A percentile compares a stretch with the other conserved stretches of the same genome.
These are phyloP conservation scores for Xanthorhoe designata DNA, from an alignment of 2,888 invertebrate genomes.

Conservation along the genomic window DNA sequence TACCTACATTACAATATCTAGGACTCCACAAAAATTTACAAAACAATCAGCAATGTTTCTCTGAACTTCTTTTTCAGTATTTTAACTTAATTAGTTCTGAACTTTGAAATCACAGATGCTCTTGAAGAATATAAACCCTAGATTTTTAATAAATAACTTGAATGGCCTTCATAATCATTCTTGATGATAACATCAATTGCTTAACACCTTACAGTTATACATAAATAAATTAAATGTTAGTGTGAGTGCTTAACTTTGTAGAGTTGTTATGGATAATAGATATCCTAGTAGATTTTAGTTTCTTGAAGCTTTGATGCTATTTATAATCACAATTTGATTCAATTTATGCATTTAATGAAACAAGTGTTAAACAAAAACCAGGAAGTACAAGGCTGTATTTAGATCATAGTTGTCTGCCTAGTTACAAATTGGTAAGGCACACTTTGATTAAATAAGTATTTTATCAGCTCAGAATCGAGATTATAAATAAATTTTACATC, in stretches of 20 bases:
- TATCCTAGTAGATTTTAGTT: neutral
- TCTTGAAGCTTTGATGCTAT: constrained; percentile 1
- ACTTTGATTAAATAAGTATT: constrained; percentile 16
- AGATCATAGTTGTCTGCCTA: constrained; percentile 25
- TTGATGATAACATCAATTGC: neutral
- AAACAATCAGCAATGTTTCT: neutral
- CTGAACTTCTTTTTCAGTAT: neutral
- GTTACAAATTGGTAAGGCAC: constrained; percentile 36
- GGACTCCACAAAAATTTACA: neutral
- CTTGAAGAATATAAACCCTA: neutral
- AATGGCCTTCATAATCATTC: neutral
- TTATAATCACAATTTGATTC: neutral
- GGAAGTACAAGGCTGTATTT: neutral
- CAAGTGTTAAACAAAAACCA: neutral
- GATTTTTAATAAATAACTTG: neutral
- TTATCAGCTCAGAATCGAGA: constrained; percentile 18
- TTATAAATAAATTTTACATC: constrained; percentile 35
- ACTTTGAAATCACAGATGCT: neutral
- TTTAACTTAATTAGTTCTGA: constrained; percentile 2
- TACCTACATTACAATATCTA: neutral
- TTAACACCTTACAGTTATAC: neutral
- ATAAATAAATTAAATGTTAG: neutral
- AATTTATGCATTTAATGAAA: neutral
- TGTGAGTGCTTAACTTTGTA: neutral
- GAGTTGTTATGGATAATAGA: neutral